phyloP scores from a whole-genome alignment of 1,140 invertebrate species.

The Drosophila pachea region DNA sequence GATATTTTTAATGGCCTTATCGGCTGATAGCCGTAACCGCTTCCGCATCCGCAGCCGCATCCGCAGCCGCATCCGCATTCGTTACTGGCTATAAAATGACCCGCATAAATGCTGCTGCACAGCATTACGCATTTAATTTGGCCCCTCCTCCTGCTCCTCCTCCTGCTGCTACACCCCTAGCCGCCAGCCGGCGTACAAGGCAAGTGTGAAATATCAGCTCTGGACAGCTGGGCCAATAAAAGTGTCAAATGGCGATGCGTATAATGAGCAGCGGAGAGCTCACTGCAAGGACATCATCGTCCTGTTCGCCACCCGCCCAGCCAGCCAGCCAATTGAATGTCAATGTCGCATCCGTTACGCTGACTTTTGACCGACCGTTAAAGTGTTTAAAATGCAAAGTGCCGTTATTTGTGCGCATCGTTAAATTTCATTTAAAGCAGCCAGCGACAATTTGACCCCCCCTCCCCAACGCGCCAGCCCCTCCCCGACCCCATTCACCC shows the following conservation, averaged over 20 bases:
- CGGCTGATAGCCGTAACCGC: conserved; percentile 45
- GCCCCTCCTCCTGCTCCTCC: neutral
- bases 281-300: conserved; percentile 18
- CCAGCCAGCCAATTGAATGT: conserved; percentile 54
- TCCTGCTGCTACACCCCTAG: neutral
- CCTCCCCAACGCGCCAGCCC: neutral
- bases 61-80: conserved; percentile 32
- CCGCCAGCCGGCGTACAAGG: too few relatives aligned
- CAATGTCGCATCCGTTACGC: conserved; percentile 46
- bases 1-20: conserved; percentile 68
- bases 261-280: conserved; percentile 61
- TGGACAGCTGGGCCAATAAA: conserved; percentile 65
- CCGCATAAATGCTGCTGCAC: conserved; percentile 54
- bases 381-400: conserved; percentile 76
- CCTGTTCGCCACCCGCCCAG: neutral
- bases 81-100: conserved; percentile 69
- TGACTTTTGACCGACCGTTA: conserved; percentile 51
- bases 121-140: conserved; percentile 57
- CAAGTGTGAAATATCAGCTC: conserved; percentile 55
- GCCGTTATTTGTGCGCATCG: conserved; percentile 73
- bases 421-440: conserved; percentile 75
- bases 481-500: neutral
- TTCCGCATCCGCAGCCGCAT: conserved; percentile 22
- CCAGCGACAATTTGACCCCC: conserved; percentile 31
- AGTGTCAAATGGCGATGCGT: conserved; percentile 71